phyloP scores from a whole-genome alignment of 2,113 vertebrate species.

The Saguinus imperator region DNA sequence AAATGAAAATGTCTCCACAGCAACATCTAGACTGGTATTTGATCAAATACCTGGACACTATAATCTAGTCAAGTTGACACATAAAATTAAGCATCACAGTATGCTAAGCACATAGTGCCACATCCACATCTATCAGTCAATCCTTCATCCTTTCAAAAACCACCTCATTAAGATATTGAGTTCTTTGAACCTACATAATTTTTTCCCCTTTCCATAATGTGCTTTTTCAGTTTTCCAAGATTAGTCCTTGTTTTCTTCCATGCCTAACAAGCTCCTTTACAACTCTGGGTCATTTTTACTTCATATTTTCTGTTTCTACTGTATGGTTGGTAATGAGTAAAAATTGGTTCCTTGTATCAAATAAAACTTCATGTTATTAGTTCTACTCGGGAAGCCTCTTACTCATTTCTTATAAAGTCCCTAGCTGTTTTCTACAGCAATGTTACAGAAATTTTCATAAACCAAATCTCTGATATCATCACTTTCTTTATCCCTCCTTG shows the following conservation, averaged over 20 bases:
- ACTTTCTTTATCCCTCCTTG: background rate
- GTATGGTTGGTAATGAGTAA: background rate
- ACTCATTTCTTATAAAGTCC: background rate
- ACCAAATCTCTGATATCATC: background rate
- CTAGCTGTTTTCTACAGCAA: background rate
- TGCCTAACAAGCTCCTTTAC: background rate
- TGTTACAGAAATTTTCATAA: background rate
- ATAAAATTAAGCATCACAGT: background rate
- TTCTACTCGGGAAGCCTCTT: background rate
- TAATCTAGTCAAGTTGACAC: background rate
- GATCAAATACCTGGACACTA: background rate
- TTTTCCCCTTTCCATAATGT: background rate
- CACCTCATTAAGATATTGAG: background rate
- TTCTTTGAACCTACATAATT: background rate
- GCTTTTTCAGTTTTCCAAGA: background rate
- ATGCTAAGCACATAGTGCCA: background rate
- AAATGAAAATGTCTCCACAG: background rate
- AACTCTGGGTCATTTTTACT: background rate
- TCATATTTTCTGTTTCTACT: background rate
- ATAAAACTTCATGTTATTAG: background rate
- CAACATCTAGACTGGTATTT: background rate
- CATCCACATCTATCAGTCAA: background rate
- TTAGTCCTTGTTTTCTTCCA: background rate
- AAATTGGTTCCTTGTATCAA: background rate
- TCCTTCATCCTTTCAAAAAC: background rate